Base-by-base conservation (phyloP, 2,888 invertebrate species). In the Heteropelma amictum region DNA sequence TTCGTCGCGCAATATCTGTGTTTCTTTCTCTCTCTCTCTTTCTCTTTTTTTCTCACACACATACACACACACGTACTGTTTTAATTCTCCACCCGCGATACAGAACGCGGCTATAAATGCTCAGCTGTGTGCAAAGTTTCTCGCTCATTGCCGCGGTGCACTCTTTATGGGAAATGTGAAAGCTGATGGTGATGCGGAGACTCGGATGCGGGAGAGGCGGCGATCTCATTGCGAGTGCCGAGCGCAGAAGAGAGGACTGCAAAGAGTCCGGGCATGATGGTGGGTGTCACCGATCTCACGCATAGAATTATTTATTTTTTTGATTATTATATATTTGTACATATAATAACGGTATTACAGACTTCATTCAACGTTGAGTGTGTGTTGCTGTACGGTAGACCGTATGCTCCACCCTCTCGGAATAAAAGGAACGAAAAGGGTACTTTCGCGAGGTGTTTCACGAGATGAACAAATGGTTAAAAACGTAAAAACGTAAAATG, bases 81-180 rank as follows among this genome's bases (percentile, higher is more conserved):
- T 70, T 61, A 75, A 70, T 67, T 70, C 65, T 73, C 72, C 61
- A 67, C 72, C 67, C 76, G 61, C 63, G 56, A 53, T 67, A 68
- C 68, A 69, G 33, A 19, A 40, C 67, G 56, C 56, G 61, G 30
- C 65, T 49, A 67, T 56, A 65, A 75, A 63, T 58, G 74, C 74
- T 70, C 70, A 61, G 54, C 54, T 70, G 65, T 72, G 69, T 72
- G 69, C 72, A 60, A 74, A 74, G 68, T 68, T 35, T 58, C 68
- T 49, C 45, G 63, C 47, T 58, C 35, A 35, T 42, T 45, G 42
- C 42, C 54, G n/a, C 19, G 12, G 47, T 30, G 45, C 76, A 78
- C 80, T 47, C 35, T 63, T 84, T 84, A 83, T 86, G 86, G 83
- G 85, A 87, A 87, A 85, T 84, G 87, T 86, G 87, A 87, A 87